Evolutionary conservation across 2,113 vertebrate genomes (phyloP).

Genomic region (Hyperopisus bebe): DNA sequence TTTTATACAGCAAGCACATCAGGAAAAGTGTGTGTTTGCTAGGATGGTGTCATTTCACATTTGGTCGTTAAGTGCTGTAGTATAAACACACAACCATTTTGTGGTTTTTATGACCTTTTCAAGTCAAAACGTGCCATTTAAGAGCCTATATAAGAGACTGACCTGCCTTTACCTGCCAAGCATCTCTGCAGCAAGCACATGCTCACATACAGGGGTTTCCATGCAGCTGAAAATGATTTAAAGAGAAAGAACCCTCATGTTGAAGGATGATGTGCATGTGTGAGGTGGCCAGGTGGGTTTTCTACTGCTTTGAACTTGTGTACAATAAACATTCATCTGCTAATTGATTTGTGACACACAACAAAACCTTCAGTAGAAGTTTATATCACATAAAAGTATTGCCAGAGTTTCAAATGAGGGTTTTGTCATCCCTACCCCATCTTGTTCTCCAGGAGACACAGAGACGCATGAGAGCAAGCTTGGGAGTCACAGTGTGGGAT

Average conservation of each 20-base stretch:
- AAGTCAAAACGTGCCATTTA: constrained; percentile 9
- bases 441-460: not conserved
- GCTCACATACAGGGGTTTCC: not conserved
- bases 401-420: not conserved
- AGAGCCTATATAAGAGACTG: not conserved
- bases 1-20: constrained; percentile 72
- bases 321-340: not conserved
- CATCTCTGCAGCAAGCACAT: not conserved
- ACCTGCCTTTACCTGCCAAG: not conserved
- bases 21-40: constrained; percentile 72
- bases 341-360: not conserved
- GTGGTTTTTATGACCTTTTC: constrained; percentile 35
- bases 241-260: not conserved
- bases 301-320: not conserved
- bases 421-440: not conserved
- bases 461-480: not conserved
- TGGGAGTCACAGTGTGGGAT: not conserved
- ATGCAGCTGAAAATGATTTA: not conserved
- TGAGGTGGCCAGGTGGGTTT: not conserved
- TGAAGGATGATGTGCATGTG: not conserved
- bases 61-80: constrained; percentile 73
- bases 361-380: not conserved
- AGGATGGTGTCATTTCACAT: constrained; percentile 75
- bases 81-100: constrained; percentile 61
- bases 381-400: not conserved